Evolutionary conservation across 2,113 vertebrate genomes (phyloP), one percentile per base, ranked within the genome.

Genomic region (Ptilonorhynchus violaceus): DNA sequence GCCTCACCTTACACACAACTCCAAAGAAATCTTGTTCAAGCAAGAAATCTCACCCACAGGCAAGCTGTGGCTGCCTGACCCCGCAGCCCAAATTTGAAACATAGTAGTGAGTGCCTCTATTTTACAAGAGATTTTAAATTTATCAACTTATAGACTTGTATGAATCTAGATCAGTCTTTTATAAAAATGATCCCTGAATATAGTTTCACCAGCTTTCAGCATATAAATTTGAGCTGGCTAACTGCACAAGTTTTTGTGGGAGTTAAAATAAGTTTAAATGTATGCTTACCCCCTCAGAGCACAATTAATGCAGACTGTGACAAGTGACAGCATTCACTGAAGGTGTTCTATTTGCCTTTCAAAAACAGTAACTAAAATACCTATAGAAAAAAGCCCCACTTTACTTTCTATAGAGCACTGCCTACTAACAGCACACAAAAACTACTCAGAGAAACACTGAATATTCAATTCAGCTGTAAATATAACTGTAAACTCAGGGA

Each of bases 391-490:
- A 35, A 76, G n/a, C 59, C 69, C 41, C 31, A 62, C 46, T 87
- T 66, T 9, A 3, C 59, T 85, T 93, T 85, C 85, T 74, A 28
- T 59, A 77, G 81, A 94, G 62, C 50, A 63, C 69, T 96, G 92
- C 94, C 82, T 88, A 88, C 90, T 84, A 93, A 42, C 47, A 83
- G 56, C 68, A 85, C 3, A 93, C 66, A 13, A 59, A 87, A 94
- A 94, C 79, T 72, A 59, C 76, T 72, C 64, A 4, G 72, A 74
- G 89, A 93, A 94, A 96, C 80, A 66, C 78, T 80, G 91, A 76
- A 77, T 91, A 85, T 91, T 88, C 91, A 89, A 94, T 85, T 88
- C 46, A 30, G 74, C 74, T 72, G 86, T 42, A 89, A 70, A 92
- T 76, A 67, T 53, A 81, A 63, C 60, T 35, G 47, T 49, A 73